Evolutionary conservation across 2,888 invertebrate genomes (phyloP), one percentile per base, ranked within the genome.

Genomic region (Cephus nigrinus): DNA sequence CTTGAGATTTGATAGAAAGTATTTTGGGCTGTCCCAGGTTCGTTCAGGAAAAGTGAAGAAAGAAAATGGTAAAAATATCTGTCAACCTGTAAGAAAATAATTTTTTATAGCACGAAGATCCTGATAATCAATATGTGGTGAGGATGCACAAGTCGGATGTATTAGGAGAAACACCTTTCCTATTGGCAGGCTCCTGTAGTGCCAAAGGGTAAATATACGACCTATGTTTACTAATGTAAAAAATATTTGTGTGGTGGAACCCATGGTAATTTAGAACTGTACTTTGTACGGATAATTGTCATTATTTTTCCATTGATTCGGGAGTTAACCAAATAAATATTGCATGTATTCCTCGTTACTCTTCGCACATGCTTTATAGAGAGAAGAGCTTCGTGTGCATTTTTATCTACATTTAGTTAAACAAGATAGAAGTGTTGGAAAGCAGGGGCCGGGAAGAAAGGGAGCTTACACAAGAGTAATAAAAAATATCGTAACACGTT

Each of bases 181-280:
- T 96, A 11, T 85, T 97, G 74, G 94, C 94, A 0, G 96, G 96
- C 73, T 95, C 95, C 0, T 93, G 94, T 81, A 92, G 89, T 23
- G 92, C 93, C 36, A 92, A 93, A 85, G 95, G 94, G 94, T 95
- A 91, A 91, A 90, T 83, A 72, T 76, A 34, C 77, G 11, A 76
- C 23, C 74, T 74, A 78, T 69, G 32, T 34, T 12, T 74, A 71
- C 73, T 40, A 32, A 68, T 40, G 55, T 68, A 75, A 40, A 15
- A 40, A 40, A 40, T 40, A 15, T 15, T 40, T 15, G 40, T 40
- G 40, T 15, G 40, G 15, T 5, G 40, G 15, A 40, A 40, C 15
- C 15, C 15, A 5, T 40, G 5, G 4, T 1, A 15, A 40, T 15
- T 40, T 40, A 40, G 15, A 40, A 40, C 40, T 1, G 40, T 15